These are phyloP conservation scores for Leptobrachium ailaonicum DNA, from an alignment of 2,113 vertebrate genomes.

Conservation along the genomic window DNA sequence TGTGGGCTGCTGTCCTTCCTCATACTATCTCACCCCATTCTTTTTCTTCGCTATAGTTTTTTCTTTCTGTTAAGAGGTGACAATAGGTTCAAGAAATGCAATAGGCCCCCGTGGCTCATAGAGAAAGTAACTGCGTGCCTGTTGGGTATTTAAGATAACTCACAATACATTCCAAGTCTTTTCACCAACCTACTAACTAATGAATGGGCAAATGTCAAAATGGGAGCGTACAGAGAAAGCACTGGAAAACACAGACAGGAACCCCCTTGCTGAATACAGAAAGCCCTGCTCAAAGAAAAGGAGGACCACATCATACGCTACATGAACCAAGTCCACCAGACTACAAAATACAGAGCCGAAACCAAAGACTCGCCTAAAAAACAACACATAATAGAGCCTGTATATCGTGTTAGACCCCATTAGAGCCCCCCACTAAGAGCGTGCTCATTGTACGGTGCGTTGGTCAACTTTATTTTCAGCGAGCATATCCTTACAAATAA, in stretches of 20 bases:
- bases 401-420: neutral
- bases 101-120: conserved; percentile 92
- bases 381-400: neutral
- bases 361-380: neutral
- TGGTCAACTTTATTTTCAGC: too few species aligned
- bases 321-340: neutral
- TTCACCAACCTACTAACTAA: conserved; percentile 84
- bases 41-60: conserved; percentile 92
- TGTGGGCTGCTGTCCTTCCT: neutral
- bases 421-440: neutral
- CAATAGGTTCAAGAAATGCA: conserved; percentile 98
- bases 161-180: conserved; percentile 89
- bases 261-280: neutral
- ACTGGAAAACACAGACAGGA: conserved; percentile 35
- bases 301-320: neutral
- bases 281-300: conserved; percentile 80
- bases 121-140: conserved; percentile 89
- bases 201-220: conserved; percentile 97
- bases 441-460: neutral
- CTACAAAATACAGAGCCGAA: neutral
- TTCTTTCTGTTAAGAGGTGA: conserved; percentile 82
- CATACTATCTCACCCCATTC: conserved; percentile 43
- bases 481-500: too few species aligned
- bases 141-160: conserved; percentile 84
- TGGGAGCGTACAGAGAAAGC: conserved; percentile 93